Conservation (phyloP, 1,140 invertebrate genomes). For the Phymorhynchus buccinoides region DNA sequence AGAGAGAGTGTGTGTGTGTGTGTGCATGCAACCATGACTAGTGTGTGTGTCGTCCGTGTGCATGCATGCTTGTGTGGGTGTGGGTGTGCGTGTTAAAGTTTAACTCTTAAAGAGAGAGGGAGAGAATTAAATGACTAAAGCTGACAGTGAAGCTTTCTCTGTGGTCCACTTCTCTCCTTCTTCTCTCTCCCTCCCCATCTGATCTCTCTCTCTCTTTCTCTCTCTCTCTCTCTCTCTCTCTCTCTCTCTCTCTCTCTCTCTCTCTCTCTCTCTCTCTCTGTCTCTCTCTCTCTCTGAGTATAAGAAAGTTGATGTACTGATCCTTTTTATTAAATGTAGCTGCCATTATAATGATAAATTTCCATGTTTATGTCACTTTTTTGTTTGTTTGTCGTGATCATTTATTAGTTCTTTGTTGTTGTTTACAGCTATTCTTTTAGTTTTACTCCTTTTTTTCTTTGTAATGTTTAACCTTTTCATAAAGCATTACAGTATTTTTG, state of each 20-base stretch:
- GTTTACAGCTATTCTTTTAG: too few species aligned
- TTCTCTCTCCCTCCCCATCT: neutral
- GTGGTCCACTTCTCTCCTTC: neutral
- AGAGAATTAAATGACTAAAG: neutral
- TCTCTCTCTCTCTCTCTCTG: neutral
- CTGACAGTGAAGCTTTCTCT: neutral
- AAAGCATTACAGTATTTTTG: too few species aligned
- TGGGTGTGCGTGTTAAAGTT: neutral
- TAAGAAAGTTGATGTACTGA: too few species aligned
- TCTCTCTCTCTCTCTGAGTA: neutral
- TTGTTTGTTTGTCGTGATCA: too few species aligned
- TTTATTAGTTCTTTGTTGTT: too few species aligned
- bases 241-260: neutral
- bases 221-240: neutral
- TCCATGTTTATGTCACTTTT: too few species aligned
- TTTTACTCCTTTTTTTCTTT: too few species aligned
- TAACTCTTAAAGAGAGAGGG: neutral
- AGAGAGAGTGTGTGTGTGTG: neutral
- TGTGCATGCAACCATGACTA: neutral
- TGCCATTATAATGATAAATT: too few species aligned
- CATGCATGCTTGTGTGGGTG: neutral
- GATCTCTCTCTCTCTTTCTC: neutral
- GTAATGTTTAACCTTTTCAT: too few species aligned
- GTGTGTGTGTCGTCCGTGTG: neutral
- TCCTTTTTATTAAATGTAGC: too few species aligned